phyloP scores from a whole-genome alignment of 2,888 invertebrate genomes.

The Uloborus plumipes region DNA sequence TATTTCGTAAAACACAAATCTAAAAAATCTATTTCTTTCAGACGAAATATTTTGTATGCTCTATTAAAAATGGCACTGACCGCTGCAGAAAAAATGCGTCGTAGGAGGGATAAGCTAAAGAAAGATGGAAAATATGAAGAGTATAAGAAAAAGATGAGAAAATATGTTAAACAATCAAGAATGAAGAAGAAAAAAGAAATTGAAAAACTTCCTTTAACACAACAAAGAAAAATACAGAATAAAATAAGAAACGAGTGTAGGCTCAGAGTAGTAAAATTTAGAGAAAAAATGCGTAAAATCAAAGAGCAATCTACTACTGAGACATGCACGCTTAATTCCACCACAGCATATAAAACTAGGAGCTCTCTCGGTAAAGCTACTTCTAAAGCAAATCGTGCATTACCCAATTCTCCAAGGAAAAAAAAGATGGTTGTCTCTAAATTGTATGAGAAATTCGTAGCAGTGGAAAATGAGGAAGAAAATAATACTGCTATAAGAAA shows the following conservation, averaged over 20 bases:
- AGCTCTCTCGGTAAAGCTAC: slow-evolving; percentile 1
- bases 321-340: neutral
- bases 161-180: neutral
- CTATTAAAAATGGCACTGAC: too few relatives aligned
- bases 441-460: slow-evolving; percentile 9
- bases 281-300: neutral
- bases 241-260: neutral
- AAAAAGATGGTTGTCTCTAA: slow-evolving; percentile 3
- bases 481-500: too few relatives aligned
- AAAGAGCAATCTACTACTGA: neutral
- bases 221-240: neutral
- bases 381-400: neutral
- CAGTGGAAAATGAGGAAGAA: neutral
- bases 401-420: slow-evolving; percentile 4
- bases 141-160: too few relatives aligned
- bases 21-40: too few relatives aligned
- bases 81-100: too few relatives aligned
- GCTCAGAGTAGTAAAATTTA: neutral
- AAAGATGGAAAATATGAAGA: too few relatives aligned
- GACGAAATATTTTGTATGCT: too few relatives aligned
- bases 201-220: neutral
- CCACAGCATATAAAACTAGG: neutral
- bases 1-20: too few relatives aligned
- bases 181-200: neutral
- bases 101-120: too few relatives aligned